Base-by-base conservation (phyloP, 2,113 vertebrate genomes). In the Vanacampus margaritifer region DNA sequence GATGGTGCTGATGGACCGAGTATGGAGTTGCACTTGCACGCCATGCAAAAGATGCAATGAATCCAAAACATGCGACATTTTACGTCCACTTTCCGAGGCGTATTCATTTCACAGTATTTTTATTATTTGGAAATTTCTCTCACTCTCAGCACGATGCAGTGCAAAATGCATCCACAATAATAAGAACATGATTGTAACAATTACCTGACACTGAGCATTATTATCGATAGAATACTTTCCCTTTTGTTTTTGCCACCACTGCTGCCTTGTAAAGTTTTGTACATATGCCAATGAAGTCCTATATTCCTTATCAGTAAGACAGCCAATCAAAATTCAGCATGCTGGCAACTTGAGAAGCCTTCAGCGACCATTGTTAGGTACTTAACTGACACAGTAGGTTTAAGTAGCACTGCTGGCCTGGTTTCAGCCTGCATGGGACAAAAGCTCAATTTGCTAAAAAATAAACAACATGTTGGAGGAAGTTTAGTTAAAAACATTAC, bases 391-490 rank as follows among this genome's bases (percentile, higher is more conserved):
- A 56, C 24, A 56, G 53, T 56, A 26, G 53, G 17, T 60, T 61
- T 3, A 62, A 62, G 60, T 43, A 36, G 37, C n/a, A 5, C n/a
- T 14, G 60, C 21, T 62, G 59, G 59, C 59, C 23, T 62, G 60
- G 21, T 41, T 62, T n/a, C 59, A 62, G n/a, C n/a, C 1, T 5
- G n/a, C n/a, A 0, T 5, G 12, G 37, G 13, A 62, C 59, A 13
- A 62, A 62, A 39, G 17, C 59, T 41, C 85, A 84, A 71, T 64
- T 86, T 79, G 84, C 81, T 39, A 39, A 39, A 36, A 54, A 65
- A 71, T 80, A 75, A 81, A 85, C 74, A 78, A 77, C 13, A 43
- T 43, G 4, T 13, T 14, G 41, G 41, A 13, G 13, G 41, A 43
- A 16, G 68, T 37, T 78, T 48, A n/a, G 63, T 37, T 37, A 37